These are phyloP conservation scores for Virgularia gustaviana DNA, from an alignment of 92 coral and sea anemone species.

Conservation along the genomic window DNA sequence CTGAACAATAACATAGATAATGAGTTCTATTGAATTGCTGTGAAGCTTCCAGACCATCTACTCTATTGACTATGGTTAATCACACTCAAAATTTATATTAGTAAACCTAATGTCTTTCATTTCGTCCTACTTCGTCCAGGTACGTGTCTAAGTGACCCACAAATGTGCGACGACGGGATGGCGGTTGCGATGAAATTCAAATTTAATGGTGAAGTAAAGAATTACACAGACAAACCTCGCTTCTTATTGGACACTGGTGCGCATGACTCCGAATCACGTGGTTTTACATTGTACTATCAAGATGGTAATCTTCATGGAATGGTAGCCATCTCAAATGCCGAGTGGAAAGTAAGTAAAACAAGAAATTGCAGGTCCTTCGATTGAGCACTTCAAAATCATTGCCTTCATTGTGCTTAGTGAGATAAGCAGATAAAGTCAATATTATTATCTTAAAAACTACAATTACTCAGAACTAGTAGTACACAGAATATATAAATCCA, in stretches of 20 bases:
- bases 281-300: constrained; percentile 69
- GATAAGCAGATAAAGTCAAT: too few relatives aligned
- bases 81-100: not conserved
- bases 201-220: constrained; percentile 71
- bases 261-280: constrained; percentile 70
- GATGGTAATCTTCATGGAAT: constrained; percentile 69
- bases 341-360: constrained; percentile 82
- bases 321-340: constrained; percentile 79
- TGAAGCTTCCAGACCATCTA: too few relatives aligned
- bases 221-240: constrained; percentile 71
- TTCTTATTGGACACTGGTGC: constrained; percentile 95
- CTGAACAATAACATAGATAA: too few relatives aligned
- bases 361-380: not conserved
- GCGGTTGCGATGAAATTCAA: constrained; percentile 81
- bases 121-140: constrained; percentile 52
- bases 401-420: too few relatives aligned
- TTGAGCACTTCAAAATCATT: not conserved
- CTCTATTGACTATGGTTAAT: too few relatives aligned
- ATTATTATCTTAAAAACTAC: too few relatives aligned
- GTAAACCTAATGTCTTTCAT: not conserved
- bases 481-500: too few relatives aligned
- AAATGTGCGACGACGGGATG: constrained; percentile 75
- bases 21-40: too few relatives aligned
- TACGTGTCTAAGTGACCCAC: constrained; percentile 86
- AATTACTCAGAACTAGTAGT: too few relatives aligned